phyloP scores from a whole-genome alignment of 2,113 vertebrate genomes.

The Miniopterus natalensis region DNA sequence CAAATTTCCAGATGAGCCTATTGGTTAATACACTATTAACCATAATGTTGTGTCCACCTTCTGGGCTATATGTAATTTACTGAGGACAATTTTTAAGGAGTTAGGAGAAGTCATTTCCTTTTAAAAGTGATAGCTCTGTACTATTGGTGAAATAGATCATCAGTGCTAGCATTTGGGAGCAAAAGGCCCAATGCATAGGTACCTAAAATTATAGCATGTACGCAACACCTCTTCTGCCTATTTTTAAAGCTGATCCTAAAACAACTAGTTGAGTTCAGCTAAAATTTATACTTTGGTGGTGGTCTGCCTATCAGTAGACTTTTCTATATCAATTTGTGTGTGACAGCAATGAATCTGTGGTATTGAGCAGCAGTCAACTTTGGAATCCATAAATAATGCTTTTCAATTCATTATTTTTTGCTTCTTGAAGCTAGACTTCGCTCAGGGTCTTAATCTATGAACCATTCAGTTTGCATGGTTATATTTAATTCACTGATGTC shows the following conservation, averaged over 20 bases:
- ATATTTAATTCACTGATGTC: conserved; percentile 37
- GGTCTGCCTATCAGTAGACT: conserved; percentile 5
- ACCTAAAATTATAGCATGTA: neutral
- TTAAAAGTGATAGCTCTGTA: conserved; percentile 28
- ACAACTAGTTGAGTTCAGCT: neutral
- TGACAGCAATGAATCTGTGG: neutral
- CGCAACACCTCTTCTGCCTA: neutral
- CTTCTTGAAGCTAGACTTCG: neutral
- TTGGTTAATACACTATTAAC: neutral
- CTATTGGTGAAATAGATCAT: neutral
- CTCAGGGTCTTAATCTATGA: neutral
- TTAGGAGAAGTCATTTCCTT: neutral
- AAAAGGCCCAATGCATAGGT: neutral
- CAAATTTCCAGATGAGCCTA: neutral
- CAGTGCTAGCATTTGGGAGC: neutral
- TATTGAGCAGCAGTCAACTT: neutral
- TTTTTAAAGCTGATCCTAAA: conserved; percentile 33
- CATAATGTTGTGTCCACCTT: neutral
- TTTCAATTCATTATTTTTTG: conserved; percentile 51
- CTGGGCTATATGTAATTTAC: neutral
- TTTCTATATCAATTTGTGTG: conserved; percentile 33
- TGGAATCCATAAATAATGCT: neutral
- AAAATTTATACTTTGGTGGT: neutral
- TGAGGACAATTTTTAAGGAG: neutral
- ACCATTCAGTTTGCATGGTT: neutral